Conservation (phyloP, 2,797 vertebrate species). For the Champsocephalus gunnari region DNA sequence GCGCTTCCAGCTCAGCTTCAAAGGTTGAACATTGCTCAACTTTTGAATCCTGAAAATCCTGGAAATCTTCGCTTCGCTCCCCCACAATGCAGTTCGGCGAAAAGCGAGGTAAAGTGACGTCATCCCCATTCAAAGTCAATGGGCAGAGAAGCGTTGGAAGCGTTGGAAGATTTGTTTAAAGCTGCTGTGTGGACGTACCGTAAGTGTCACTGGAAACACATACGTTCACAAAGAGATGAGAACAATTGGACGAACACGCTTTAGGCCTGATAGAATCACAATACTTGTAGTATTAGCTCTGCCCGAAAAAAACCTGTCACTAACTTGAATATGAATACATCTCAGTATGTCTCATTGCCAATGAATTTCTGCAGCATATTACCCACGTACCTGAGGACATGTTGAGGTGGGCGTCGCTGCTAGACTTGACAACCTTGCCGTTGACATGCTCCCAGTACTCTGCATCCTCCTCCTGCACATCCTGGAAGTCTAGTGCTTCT, state of each 20-base stretch:
- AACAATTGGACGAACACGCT: background rate
- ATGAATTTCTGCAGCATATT: background rate
- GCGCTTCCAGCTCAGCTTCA: no score
- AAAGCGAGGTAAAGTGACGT: no score
- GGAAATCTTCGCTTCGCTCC: no score
- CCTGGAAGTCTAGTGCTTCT: constrained; percentile 69
- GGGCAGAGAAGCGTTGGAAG: no score
- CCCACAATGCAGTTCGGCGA: no score
- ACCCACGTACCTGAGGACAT: constrained; percentile 86
- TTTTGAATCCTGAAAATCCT: no score
- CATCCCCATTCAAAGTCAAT: no score
- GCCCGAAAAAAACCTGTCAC: constrained; percentile 19
- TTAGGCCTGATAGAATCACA: constrained; percentile 23
- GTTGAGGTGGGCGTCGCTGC: constrained; percentile 91
- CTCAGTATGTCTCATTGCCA: constrained; percentile 20
- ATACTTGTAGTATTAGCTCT: constrained; percentile 1
- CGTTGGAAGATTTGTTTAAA: no score
- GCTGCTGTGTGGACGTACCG: no score
- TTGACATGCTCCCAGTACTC: constrained; percentile 75
- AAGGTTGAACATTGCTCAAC: no score
- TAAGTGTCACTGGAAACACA: background rate
- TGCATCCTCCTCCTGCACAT: constrained; percentile 76
- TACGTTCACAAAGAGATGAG: background rate
- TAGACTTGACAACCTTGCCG: constrained; percentile 92
- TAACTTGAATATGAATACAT: constrained; percentile 40